Percentiles rank a stretch among this genome's conserved stretches.
These are phyloP conservation scores for Spheniscus mendiculus DNA, from an alignment of 2,113 vertebrate species.

Conservation along the genomic window DNA sequence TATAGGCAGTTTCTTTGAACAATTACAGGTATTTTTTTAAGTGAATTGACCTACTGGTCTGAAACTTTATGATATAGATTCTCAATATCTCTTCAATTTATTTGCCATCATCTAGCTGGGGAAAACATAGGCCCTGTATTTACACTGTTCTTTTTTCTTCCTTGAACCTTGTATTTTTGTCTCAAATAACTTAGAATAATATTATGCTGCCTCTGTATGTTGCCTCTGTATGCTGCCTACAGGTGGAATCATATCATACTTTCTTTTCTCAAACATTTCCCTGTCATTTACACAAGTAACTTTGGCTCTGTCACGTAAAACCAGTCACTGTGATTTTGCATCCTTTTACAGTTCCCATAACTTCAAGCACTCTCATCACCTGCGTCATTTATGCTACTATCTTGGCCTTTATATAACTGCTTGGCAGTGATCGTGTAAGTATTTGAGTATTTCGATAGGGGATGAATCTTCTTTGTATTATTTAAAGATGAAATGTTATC, in stretches of 20 bases:
- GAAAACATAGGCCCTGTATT: background rate
- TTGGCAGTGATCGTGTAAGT: background rate
- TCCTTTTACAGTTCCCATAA: background rate
- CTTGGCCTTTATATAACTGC: background rate
- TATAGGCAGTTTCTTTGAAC: background rate
- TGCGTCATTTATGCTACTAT: background rate
- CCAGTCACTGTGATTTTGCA: background rate
- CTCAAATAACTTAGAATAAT: background rate
- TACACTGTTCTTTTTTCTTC: background rate
- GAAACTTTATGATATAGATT: background rate
- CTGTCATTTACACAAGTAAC: background rate
- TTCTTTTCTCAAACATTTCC: background rate
- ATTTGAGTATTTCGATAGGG: background rate
- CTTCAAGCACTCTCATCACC: background rate
- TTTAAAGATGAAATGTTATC: background rate
- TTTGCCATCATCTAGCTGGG: background rate
- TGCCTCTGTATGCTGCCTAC: background rate
- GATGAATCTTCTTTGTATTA: background rate
- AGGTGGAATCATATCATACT: background rate
- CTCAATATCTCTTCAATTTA: background rate
- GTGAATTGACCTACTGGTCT: background rate
- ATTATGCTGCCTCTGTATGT: background rate
- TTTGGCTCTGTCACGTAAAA: background rate
- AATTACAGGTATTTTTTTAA: background rate
- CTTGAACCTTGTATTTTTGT: background rate